Percentiles rank a stretch among this genome's conserved stretches.
Evolutionary conservation across 2,888 invertebrate genomes (phyloP).

Genomic region (Drosophila formosana): DNA sequence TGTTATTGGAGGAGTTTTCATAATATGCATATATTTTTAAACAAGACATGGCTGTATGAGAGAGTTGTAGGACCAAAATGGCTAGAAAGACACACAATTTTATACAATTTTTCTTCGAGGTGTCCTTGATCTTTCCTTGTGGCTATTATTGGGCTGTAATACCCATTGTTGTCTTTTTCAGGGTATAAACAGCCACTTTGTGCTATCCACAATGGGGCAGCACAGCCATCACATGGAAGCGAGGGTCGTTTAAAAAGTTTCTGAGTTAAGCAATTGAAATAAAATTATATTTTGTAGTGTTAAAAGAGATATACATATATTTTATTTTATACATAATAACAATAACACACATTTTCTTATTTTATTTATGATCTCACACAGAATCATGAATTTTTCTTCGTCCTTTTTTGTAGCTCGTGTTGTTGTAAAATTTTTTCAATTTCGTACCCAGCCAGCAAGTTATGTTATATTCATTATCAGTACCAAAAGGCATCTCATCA

Average conservation of each 20-base stretch:
- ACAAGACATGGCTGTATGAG: neutral
- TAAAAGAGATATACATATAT: too few relatives aligned
- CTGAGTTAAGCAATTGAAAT: neutral
- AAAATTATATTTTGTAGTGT: neutral
- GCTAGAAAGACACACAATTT: too few relatives aligned
- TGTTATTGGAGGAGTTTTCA: neutral
- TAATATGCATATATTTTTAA: neutral
- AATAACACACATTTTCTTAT: too few relatives aligned
- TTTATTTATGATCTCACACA: too few relatives aligned
- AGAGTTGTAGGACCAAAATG: too few relatives aligned
- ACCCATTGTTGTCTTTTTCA: constrained; percentile 3
- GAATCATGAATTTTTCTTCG: too few relatives aligned
- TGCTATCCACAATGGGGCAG: constrained; percentile 36
- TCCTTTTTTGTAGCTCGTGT: too few relatives aligned
- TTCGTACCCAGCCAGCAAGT: too few relatives aligned
- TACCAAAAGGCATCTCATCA: too few relatives aligned
- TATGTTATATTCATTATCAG: too few relatives aligned
- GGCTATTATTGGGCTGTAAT: neutral
- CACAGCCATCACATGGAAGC: constrained; percentile 29
- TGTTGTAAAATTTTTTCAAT: too few relatives aligned
- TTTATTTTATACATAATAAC: too few relatives aligned
- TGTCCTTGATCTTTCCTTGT: neutral
- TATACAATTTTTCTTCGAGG: neutral
- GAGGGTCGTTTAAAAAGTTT: constrained; percentile 28
- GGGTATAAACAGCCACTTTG: constrained; percentile 34